These are phyloP conservation scores for Silurus asotus DNA, from an alignment of 2,113 vertebrate genomes.

Conservation along the genomic window DNA sequence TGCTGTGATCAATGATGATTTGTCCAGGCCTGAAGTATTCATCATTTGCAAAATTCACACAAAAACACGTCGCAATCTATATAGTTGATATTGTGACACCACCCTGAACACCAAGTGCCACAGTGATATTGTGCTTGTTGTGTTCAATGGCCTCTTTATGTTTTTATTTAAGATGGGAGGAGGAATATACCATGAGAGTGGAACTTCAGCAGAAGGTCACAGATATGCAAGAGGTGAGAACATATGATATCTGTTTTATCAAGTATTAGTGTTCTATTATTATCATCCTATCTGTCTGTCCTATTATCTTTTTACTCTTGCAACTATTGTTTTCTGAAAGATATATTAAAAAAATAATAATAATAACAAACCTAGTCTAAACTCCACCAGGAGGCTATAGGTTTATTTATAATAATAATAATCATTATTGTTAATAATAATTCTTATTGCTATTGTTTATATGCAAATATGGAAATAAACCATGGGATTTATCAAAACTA, in stretches of 20 bases:
- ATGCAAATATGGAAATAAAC: not conserved
- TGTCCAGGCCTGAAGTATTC: not conserved
- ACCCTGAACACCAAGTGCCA: not conserved
- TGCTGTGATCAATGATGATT: not conserved
- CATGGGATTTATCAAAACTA: not conserved
- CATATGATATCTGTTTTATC: not conserved
- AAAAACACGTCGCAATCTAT: too few relatives aligned
- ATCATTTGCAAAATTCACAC: too few relatives aligned
- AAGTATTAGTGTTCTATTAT: slow-evolving; percentile 1
- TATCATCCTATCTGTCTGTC: not conserved
- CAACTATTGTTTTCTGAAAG: not conserved
- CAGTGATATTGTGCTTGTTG: not conserved
- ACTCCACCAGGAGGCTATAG: not conserved
- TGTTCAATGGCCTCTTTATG: slow-evolving; percentile 21
- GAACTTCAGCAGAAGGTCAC: slow-evolving; percentile 87
- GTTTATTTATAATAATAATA: not conserved
- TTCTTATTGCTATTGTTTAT: not conserved
- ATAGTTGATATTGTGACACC: too few relatives aligned
- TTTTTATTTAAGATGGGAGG: slow-evolving; percentile 84
- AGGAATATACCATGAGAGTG: slow-evolving; percentile 86
- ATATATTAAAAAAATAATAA: not conserved
- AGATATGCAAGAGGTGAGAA: slow-evolving; percentile 88
- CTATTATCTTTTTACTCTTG: not conserved
- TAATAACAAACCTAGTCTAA: not conserved
- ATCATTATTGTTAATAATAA: not conserved